Base-by-base conservation (phyloP, 2,113 vertebrate genomes). In the Junco hyemalis region DNA sequence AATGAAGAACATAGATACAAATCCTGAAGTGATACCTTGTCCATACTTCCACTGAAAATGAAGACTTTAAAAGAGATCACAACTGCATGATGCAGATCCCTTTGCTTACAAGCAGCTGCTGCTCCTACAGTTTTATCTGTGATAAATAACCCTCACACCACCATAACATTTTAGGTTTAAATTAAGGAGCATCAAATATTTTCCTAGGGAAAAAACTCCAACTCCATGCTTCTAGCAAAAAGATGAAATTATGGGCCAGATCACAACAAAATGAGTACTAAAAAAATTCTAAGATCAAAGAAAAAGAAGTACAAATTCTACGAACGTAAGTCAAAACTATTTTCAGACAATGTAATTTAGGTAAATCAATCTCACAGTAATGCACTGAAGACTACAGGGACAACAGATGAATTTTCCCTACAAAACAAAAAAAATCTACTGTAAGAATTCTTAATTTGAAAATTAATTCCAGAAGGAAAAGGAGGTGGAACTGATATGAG, bases 171-270 rank as follows among this genome's bases (percentile, higher is more conserved):
- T 68, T 53, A 80, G 1, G 4, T 45, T 65, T 64, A 60, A 78
- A 47, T 51, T 78, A 64, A 64, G 14, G 28, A 65, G 15, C 20
- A 84, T 9, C 18, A 81, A 65, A 31, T 14, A 74, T 35, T 33
- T 53, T 22, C 20, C 33, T 23, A 53, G 12, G 28, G 1, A 38
- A 68, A 61, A 70, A n/a, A 3, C 0, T 1, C 9, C 23, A 53
- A 78, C 15, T 8, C 12, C 17, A 14, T 2, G 45, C 33, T 45
- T 81, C 36, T 8, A n/a, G 45, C 12, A 47, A 57, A 60, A 73
- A 35, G 5, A 70, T 53, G 8, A 61, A 74, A 63, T 53, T 35
- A 66, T 9, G 28, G 45, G 19, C 12, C 47, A 66, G n/a, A 44
- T 18, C 25, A 48, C 44, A 82, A 53, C 14, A 63, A 84, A 87